Evolutionary conservation across 2,797 vertebrate species (phyloP).

Genomic region (Galagoides demidoff): DNA sequence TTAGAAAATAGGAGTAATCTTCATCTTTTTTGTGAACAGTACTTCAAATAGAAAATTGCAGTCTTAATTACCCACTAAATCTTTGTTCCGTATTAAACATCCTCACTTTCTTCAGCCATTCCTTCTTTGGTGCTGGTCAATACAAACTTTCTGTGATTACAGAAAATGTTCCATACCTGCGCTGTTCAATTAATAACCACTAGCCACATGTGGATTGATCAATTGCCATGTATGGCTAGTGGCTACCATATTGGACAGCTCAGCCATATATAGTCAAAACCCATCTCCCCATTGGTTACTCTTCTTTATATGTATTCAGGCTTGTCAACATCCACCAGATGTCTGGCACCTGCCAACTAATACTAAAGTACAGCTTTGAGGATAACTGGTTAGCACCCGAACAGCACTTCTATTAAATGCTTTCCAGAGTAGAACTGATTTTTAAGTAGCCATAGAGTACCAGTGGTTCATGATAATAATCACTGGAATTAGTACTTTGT

Average conservation of each 20-base stretch:
- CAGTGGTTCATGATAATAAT: constrained; percentile 20
- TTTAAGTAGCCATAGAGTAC: not conserved
- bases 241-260: not conserved
- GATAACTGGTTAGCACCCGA: not conserved
- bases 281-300: not conserved
- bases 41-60: not conserved
- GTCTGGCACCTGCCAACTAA: not conserved
- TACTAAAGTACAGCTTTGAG: constrained; percentile 15
- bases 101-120: not conserved
- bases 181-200: not conserved
- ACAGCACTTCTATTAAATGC: constrained; percentile 41
- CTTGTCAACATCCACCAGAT: constrained; percentile 16
- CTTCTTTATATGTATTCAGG: constrained; percentile 29
- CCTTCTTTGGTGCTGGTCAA: not conserved
- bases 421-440: not conserved
- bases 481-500: constrained; percentile 48
- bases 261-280: constrained; percentile 44
- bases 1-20: not conserved
- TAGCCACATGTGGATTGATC: not conserved
- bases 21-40: constrained; percentile 6
- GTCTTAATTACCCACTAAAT: constrained; percentile 5
- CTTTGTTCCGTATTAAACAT: not conserved
- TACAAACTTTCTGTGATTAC: not conserved
- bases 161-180: not conserved
- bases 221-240: not conserved